A percentile compares a stretch with the other conserved stretches of the same genome.
These are phyloP conservation scores for Halocynthia aurantium DNA, from an alignment of 23 tunicate species.

Conservation along the genomic window DNA sequence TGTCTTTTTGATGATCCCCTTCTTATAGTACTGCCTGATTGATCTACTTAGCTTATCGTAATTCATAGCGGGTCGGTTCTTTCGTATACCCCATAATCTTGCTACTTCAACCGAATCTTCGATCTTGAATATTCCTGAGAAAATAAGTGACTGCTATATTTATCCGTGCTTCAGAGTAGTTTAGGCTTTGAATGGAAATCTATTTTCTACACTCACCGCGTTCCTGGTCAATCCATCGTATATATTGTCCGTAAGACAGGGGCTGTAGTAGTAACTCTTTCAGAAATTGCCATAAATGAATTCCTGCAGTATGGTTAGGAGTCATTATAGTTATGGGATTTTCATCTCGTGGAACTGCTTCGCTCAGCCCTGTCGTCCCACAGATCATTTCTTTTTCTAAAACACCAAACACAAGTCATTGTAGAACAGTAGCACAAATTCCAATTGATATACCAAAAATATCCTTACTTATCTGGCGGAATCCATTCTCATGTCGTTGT, in stretches of 20 bases:
- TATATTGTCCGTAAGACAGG: constrained; percentile 46
- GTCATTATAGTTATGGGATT: constrained; percentile 32
- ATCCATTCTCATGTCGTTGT: too few relatives aligned
- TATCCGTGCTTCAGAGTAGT: background rate
- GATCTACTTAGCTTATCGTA: constrained; percentile 60
- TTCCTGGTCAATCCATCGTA: constrained; percentile 90
- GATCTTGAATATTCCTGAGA: constrained; percentile 86
- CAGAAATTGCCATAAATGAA: constrained; percentile 96
- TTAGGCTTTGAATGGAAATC: background rate
- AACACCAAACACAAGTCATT: too few relatives aligned
- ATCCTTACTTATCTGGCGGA: too few relatives aligned
- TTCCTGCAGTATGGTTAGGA: constrained; percentile 78
- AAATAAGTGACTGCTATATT: background rate
- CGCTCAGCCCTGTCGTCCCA: too few relatives aligned
- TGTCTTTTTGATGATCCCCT: constrained; percentile 55
- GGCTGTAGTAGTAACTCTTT: constrained; percentile 83
- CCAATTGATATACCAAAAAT: too few relatives aligned
- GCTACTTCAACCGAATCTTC: constrained; percentile 92
- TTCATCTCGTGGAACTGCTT: background rate
- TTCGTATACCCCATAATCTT: constrained; percentile 55
- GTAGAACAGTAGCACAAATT: too few relatives aligned
- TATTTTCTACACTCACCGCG: constrained; percentile 38
- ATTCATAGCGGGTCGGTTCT: constrained; percentile 62
- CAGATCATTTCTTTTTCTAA: too few relatives aligned
- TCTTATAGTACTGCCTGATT: constrained; percentile 59